Evolutionary conservation across 2,113 vertebrate genomes (phyloP), one percentile per base, ranked within the genome.

Genomic region (Turnix velox): DNA sequence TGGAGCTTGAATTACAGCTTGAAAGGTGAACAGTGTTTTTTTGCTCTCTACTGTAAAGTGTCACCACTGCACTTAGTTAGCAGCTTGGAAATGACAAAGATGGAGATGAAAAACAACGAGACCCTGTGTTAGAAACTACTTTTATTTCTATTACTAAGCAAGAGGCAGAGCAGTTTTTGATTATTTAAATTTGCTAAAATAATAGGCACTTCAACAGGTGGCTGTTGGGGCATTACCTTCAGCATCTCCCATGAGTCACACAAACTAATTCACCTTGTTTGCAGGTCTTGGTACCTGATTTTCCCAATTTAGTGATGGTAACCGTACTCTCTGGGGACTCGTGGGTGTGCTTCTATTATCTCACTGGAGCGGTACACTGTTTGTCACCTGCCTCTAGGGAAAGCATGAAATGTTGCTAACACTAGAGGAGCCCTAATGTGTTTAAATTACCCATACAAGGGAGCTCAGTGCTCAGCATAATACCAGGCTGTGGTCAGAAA

Each of bases 121-220:
- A 58, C 31, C 15, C 7, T n/a, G n/a, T n/a, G n/a, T n/a, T n/a
- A n/a, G n/a, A n/a, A n/a, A n/a, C n/a, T n/a, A n/a, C n/a, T n/a
- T 57, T 79, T 87, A 39, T 74, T 63, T 65, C 22, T 69, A 37
- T 37, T 27, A 30, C 66, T 90, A 92, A 75, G 23, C n/a, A 39
- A 37, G 73, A 58, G 17, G 6, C 17, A 31, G 33, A 31, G 35
- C 7, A 52, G 23, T 62, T 78, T 77, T 76, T 30, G 52, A 2
- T 33, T 52, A 30, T 49, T 71, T 80, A 42, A 30, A 46, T 71
- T 61, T 54, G 13, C 37, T 55, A 15, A 72, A 87, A 55, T 66
- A 71, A 42, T 52, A 42, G n/a, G 14, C n/a, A 27, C 45, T 18
- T 10, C 18, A 30, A n/a, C 35, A 45, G n/a, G n/a, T 55, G 22